phyloP scores from a whole-genome alignment of 2,113 vertebrate species.

The Megaceryle torquata region DNA sequence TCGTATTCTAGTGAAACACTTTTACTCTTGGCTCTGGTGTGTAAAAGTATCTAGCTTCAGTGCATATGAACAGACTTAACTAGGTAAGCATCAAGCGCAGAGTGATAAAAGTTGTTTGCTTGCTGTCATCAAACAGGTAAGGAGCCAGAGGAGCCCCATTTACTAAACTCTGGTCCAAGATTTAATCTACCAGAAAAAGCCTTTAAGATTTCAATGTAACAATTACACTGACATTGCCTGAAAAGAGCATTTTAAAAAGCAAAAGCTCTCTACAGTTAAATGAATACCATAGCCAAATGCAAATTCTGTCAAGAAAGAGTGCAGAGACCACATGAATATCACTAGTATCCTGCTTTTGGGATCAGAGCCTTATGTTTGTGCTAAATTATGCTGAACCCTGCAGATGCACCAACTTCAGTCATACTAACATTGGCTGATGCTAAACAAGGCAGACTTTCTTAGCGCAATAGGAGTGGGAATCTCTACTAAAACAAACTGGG shows the following conservation, averaged over 20 bases:
- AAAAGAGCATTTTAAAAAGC: not conserved
- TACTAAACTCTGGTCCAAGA: not conserved
- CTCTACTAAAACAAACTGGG: not conserved
- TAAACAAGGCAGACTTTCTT: not conserved
- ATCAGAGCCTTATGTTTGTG: not conserved
- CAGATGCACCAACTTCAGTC: not conserved
- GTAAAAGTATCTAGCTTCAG: not conserved
- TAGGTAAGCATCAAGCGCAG: not conserved
- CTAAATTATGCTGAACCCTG: not conserved
- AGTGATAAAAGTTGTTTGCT: not conserved
- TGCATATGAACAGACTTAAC: slow-evolving; percentile 1
- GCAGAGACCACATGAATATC: not conserved
- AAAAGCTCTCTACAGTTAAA: not conserved
- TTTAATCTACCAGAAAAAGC: not conserved
- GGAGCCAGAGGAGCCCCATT: not conserved
- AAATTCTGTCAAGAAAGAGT: not conserved
- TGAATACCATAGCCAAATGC: not conserved
- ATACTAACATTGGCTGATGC: not conserved
- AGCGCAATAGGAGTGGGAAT: not conserved
- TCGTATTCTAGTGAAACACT: not conserved
- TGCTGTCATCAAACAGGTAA: not conserved
- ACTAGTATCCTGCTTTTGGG: fast-evolving
- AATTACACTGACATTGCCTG: not conserved
- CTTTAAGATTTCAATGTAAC: not conserved
- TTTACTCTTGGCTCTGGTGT: not conserved